Evolutionary conservation across 1,140 invertebrate species (phyloP), one percentile per base, ranked within the genome.

Genomic region (Zaprionus kolodkinae): DNA sequence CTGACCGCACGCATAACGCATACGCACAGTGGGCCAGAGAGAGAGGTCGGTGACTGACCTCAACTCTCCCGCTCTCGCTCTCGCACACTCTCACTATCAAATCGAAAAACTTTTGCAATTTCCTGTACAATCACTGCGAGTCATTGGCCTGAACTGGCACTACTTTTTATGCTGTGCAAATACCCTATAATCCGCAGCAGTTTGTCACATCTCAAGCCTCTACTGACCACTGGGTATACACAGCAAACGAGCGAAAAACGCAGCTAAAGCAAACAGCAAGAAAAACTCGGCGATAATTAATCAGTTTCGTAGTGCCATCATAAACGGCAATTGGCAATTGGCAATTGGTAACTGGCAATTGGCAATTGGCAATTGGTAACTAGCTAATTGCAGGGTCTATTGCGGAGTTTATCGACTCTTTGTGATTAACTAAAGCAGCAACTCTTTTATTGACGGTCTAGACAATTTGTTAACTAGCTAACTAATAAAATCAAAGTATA

Each of bases 31-130:
- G 27, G n/a, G 66, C 66, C 10, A 4, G 7, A 5, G 17, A 15
- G 0, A 45, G 40, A 50, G 17, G n/a, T 27, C 62, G 67, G 72
- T 79, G 72, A 81, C 72, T 62, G 79, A 81, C 64, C 79, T 65
- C 52, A 21, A 64, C 76, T 50, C 55, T 75, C 30, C 7, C 33
- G 12, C 45, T 75, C 30, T 10, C 33, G 12, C 45, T 55, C 63
- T 13, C 27, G 27, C 27, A 35, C 33, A 9, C 33, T 27, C 21
- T 59, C 13, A 25, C 35, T 27, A 33, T 57, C 54, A 54, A 69
- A 69, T 62, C 65, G 48, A 61, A 25, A 62, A 62, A 68, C 48
- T 68, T 73, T 61, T 62, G 21, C 72, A 48, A 69, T 74, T 74
- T 74, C 33, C 71, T 52, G 56, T 55, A n/a, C 27, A 30, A 17